Percentiles rank a stretch among this genome's conserved stretches.
phyloP scores from a whole-genome alignment of 64 coral and sea anemone genomes.

The Porites australiensis region DNA sequence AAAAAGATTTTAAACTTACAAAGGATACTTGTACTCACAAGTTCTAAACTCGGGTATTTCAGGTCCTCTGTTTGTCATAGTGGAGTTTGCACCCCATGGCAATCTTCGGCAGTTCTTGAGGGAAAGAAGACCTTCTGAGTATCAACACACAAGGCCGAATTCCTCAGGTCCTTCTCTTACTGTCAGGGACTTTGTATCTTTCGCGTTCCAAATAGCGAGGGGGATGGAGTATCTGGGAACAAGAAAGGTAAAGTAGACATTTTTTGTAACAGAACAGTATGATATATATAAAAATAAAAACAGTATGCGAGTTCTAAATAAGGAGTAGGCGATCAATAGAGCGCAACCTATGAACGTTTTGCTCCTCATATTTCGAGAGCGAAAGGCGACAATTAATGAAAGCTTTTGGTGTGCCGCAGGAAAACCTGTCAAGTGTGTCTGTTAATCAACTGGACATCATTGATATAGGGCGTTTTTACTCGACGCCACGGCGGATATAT shows the following conservation, averaged over 20 bases:
- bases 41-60: background rate
- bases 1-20: no score
- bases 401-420: no score
- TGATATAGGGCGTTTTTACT: no score
- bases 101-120: constrained; percentile 89
- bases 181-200: constrained; percentile 94
- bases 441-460: no score
- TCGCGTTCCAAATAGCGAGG: constrained; percentile 95
- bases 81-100: constrained; percentile 87
- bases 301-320: background rate
- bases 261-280: background rate
- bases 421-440: no score
- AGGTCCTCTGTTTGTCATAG: constrained; percentile 92
- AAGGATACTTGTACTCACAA: background rate
- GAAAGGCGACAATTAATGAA: no score
- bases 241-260: constrained; percentile 75
- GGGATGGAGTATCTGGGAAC: constrained; percentile 94
- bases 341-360: no score
- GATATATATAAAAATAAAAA: background rate
- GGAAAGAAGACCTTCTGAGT: constrained; percentile 88
- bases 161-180: constrained; percentile 72
- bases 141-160: constrained; percentile 59
- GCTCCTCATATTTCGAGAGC: no score
- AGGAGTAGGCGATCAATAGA: no score
- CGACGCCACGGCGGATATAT: no score